Evolutionary conservation across 2,113 vertebrate genomes (phyloP).

Genomic region (Regulus satrapa): DNA sequence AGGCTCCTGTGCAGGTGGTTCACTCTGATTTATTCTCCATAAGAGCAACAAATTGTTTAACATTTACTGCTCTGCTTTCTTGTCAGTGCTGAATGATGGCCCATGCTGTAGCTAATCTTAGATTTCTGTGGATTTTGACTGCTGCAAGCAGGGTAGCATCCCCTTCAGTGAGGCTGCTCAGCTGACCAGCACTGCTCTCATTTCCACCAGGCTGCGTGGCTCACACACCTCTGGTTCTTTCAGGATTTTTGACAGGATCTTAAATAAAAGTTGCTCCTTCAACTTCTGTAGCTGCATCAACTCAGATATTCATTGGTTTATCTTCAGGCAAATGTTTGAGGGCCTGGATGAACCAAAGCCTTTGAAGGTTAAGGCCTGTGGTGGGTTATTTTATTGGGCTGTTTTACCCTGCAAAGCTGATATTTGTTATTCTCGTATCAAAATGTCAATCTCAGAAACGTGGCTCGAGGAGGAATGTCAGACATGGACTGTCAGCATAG

Average conservation of each 20-base stretch:
- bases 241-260: background rate
- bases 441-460: background rate
- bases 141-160: background rate
- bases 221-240: background rate
- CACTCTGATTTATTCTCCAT: background rate
- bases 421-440: background rate
- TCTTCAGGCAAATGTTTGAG: background rate
- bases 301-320: background rate
- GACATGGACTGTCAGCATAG: fast-evolving
- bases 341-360: background rate
- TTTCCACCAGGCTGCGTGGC: background rate
- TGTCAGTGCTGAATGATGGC: background rate
- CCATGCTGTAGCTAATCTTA: background rate
- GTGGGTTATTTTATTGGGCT: background rate
- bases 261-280: background rate
- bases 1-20: background rate
- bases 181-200: background rate
- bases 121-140: background rate
- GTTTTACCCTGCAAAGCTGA: background rate
- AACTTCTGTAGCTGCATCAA: background rate
- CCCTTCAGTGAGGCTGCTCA: background rate
- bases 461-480: background rate
- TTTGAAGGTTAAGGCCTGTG: background rate
- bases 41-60: background rate
- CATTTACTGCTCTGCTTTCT: background rate